Base-by-base conservation (phyloP, 2,888 invertebrate genomes). In the Ernsta delagoae region DNA sequence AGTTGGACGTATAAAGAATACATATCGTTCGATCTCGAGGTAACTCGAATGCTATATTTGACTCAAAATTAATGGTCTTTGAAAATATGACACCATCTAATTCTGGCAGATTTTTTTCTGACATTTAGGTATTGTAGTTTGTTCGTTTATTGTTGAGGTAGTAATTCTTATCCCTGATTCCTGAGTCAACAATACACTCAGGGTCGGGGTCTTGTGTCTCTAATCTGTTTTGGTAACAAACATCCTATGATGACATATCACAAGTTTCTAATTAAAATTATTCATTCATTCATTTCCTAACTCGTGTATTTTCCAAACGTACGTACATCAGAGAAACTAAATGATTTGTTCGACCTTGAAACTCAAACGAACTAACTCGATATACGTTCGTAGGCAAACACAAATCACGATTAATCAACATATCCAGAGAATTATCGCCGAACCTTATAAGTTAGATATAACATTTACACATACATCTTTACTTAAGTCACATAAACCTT, bases 371-470 rank as follows among this genome's bases (percentile, higher is more conserved):
- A 54, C 8, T 54, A 39, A 54, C 8, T 54, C 8, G 9, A 24
- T 24, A 54, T n/a, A 54, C 36, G 24, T 59, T 31, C 31, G 39
- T 54, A 43, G 11, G 60, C 66, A n/a, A 60, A 54, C 48, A 60
- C 60, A 66, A 66, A 66, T 66, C 54, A 66, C 16, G 16, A 54
- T 60, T 66, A 66, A 66, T 59, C 50, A 60, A 54, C 54, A 5
- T 66, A 43, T 36, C 43, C 11, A 8, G 16, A 57, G 16, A 57
- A 48, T 65, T 31, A 56, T 59, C 11, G 16, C 24, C 11, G 11
- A 36, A 12, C 9, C 12, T 7, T 5, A 41, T n/a, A n/a, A 16
- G 39, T 45, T 9, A 5, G 3, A n/a, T n/a, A 16, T 65, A 16
- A 53, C 9, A 39, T 5, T 60, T 31, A 34, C 53, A 34, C 16